Conservation (phyloP, 2,888 invertebrate species). For the Andricus curvator region DNA sequence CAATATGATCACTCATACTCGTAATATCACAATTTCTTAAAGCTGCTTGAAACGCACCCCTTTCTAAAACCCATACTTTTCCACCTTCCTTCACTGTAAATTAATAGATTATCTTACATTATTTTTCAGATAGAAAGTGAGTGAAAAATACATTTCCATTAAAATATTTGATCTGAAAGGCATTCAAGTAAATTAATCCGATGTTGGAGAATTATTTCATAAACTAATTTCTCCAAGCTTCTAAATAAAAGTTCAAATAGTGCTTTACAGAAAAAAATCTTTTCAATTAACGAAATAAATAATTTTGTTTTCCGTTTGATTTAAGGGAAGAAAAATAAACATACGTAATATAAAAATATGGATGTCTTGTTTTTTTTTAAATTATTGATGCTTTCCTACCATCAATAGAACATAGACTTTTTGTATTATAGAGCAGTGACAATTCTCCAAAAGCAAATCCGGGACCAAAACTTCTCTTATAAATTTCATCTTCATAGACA, state of each 20-base stretch:
- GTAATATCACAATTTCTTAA: constrained; percentile 90
- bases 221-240: too few relatives aligned
- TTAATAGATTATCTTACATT: not conserved
- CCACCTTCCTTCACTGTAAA: constrained; percentile 85
- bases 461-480: constrained; percentile 88
- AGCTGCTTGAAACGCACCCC: constrained; percentile 90
- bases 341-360: not conserved
- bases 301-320: too few relatives aligned
- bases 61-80: constrained; percentile 92
- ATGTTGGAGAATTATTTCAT: too few relatives aligned
- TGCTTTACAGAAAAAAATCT: too few relatives aligned
- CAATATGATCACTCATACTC: constrained; percentile 88
- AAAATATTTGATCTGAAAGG: too few relatives aligned
- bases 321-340: too few relatives aligned
- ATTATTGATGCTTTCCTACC: constrained; percentile 79
- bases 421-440: constrained; percentile 95
- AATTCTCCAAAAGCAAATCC: constrained; percentile 94
- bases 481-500: constrained; percentile 87
- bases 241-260: too few relatives aligned
- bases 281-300: too few relatives aligned
- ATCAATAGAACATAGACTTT: constrained; percentile 90
- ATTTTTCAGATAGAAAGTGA: not conserved
- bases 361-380: not conserved
- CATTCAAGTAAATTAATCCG: too few relatives aligned
- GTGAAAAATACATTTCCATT: too few relatives aligned